Percentiles rank a stretch among this genome's conserved stretches.
Evolutionary conservation across 1,140 invertebrate genomes (phyloP).

Genomic region (Drosophila parabipectinata): DNA sequence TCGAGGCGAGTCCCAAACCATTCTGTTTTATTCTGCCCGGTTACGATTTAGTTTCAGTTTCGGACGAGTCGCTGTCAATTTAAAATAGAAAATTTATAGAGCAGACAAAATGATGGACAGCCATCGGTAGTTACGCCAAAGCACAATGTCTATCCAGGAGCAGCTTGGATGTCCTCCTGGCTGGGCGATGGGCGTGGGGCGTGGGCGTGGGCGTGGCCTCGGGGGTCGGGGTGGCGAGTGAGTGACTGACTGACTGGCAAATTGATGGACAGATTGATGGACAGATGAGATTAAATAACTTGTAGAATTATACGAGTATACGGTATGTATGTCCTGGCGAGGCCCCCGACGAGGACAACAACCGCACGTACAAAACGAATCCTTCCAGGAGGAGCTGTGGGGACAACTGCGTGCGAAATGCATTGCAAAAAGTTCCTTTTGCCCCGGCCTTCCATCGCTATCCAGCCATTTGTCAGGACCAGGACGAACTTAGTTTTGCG

Average conservation of each 20-base stretch:
- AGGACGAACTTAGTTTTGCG: conserved; percentile 59
- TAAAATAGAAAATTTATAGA: conserved; percentile 83
- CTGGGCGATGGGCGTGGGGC: conserved; percentile 29
- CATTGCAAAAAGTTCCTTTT: conserved; percentile 58
- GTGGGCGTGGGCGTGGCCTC: neutral
- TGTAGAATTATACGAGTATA: conserved; percentile 63
- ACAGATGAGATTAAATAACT: conserved; percentile 83
- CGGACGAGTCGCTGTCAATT: conserved; percentile 81
- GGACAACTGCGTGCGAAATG: conserved; percentile 50
- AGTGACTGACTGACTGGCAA: conserved; percentile 67
- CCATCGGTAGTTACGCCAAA: conserved; percentile 67
- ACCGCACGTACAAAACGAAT: conserved; percentile 67
- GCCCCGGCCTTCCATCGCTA: conserved; percentile 20
- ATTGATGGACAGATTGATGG: conserved; percentile 82
- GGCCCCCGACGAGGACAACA: conserved; percentile 31
- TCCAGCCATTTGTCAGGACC: conserved; percentile 64
- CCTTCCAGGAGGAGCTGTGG: conserved; percentile 29
- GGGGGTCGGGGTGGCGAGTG: conserved; percentile 20
- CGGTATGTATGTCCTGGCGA: conserved; percentile 15
- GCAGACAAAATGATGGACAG: conserved; percentile 82
- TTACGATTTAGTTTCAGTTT: conserved; percentile 81
- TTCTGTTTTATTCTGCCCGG: conserved; percentile 54
- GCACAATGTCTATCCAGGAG: conserved; percentile 47
- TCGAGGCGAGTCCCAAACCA: conserved; percentile 38
- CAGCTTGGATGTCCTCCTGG: conserved; percentile 36